Evolutionary conservation across 2,888 invertebrate genomes (phyloP).

Genomic region (Lepidochrysops patricia): DNA sequence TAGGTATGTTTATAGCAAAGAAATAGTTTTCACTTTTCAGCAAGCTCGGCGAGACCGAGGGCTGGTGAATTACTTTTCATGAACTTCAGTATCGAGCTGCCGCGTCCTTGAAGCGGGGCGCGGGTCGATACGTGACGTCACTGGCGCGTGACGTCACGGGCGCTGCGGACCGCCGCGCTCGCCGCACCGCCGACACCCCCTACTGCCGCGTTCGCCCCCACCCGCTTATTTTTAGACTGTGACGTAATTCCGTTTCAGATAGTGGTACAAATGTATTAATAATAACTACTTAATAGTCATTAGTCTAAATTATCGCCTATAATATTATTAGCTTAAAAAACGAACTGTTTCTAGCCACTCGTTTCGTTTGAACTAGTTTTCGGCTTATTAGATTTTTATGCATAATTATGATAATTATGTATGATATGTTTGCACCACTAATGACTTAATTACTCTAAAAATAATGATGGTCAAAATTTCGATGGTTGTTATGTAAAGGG

Average conservation of each 20-base stretch:
- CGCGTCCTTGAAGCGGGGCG: constrained; percentile 64
- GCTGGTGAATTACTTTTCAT: constrained; percentile 31
- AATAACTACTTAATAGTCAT: background rate
- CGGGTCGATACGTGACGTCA: constrained; percentile 68
- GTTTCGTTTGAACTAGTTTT: background rate
- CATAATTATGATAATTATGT: background rate
- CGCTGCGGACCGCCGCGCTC: constrained; percentile 50
- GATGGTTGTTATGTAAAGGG: background rate
- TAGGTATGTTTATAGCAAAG: background rate
- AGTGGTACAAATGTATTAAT: background rate
- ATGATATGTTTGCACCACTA: background rate
- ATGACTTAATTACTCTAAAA: background rate
- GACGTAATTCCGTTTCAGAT: constrained; percentile 56
- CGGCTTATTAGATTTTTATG: background rate
- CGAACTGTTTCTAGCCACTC: background rate
- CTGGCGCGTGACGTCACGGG: constrained; percentile 58
- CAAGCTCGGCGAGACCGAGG: background rate
- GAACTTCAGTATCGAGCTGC: constrained; percentile 46
- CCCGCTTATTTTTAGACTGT: constrained; percentile 63
- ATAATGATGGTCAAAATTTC: background rate
- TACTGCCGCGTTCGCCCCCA: constrained; percentile 37
- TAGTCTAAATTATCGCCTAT: background rate
- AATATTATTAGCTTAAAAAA: too few relatives aligned
- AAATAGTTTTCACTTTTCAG: background rate
- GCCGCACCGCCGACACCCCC: constrained; percentile 39